These are phyloP conservation scores for Anseranas semipalmata DNA, from an alignment of 2,113 vertebrate species.

Conservation along the genomic window DNA sequence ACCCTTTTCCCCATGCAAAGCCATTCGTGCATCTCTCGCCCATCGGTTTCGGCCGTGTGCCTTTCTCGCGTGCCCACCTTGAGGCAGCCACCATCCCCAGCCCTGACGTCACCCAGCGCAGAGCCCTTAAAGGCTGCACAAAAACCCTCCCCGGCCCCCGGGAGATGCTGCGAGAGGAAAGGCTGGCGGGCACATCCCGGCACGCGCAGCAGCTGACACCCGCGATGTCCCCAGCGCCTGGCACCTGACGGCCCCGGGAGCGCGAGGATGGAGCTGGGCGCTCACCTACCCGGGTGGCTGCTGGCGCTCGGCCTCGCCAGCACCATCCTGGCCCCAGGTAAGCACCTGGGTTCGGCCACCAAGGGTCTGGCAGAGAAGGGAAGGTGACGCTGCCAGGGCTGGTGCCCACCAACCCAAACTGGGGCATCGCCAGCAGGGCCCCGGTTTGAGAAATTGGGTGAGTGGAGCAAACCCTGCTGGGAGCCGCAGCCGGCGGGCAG, in stretches of 20 bases:
- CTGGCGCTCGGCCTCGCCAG: background rate
- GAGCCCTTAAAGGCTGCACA: background rate
- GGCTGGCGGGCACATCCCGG: background rate
- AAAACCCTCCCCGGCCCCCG: background rate
- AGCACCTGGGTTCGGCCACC: background rate
- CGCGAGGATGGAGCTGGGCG: background rate
- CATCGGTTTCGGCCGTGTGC: background rate
- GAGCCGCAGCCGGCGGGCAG: too few species aligned
- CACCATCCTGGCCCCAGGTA: background rate
- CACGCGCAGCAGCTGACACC: background rate
- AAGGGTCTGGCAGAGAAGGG: background rate
- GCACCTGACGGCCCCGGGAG: background rate
- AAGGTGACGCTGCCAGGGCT: background rate
- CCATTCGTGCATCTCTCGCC: background rate
- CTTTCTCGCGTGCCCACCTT: background rate
- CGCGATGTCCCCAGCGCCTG: background rate
- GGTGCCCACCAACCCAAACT: background rate
- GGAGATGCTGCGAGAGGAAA: background rate
- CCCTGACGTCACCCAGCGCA: background rate
- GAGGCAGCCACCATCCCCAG: background rate
- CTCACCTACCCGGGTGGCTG: background rate
- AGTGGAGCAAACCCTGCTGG: too few species aligned
- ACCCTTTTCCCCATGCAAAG: background rate
- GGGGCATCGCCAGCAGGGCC: background rate
- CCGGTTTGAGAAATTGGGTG: too few species aligned